phyloP scores from a whole-genome alignment of 2,113 vertebrate species.

The Percopsis transmontana region DNA sequence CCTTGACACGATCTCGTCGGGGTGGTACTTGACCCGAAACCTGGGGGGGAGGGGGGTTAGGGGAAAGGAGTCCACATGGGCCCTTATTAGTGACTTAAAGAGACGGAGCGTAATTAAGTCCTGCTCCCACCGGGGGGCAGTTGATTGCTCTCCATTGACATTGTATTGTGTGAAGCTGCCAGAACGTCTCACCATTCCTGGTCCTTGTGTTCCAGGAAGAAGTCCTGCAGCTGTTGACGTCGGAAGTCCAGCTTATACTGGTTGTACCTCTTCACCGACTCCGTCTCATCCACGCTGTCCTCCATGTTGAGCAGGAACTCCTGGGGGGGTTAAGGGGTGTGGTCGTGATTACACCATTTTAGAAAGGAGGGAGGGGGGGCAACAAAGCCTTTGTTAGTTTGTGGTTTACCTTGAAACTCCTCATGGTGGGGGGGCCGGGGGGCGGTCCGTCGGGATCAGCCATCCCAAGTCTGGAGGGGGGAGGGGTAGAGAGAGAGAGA shows the following conservation, averaged over 20 bases:
- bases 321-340: neutral
- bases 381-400: neutral
- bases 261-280: constrained; percentile 90
- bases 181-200: constrained; percentile 83
- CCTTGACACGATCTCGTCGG: constrained; percentile 83
- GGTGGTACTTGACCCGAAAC: constrained; percentile 92
- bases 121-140: no score
- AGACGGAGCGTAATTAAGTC: no score
- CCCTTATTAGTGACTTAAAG: neutral
- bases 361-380: neutral
- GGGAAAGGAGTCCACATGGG: neutral
- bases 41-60: constrained; percentile 41
- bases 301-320: constrained; percentile 78
- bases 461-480: constrained; percentile 62
- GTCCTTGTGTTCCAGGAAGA: constrained; percentile 91
- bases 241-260: constrained; percentile 93
- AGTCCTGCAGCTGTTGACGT: constrained; percentile 92
- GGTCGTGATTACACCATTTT: no score
- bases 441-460: constrained; percentile 67
- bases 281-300: constrained; percentile 90
- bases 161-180: constrained; percentile 1
- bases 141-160: no score
- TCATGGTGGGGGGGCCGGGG: constrained; percentile 68
- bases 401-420: constrained; percentile 77
- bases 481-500: neutral